Evolutionary conservation across 2,888 invertebrate species (phyloP).

Genomic region (Orgyia antiqua): DNA sequence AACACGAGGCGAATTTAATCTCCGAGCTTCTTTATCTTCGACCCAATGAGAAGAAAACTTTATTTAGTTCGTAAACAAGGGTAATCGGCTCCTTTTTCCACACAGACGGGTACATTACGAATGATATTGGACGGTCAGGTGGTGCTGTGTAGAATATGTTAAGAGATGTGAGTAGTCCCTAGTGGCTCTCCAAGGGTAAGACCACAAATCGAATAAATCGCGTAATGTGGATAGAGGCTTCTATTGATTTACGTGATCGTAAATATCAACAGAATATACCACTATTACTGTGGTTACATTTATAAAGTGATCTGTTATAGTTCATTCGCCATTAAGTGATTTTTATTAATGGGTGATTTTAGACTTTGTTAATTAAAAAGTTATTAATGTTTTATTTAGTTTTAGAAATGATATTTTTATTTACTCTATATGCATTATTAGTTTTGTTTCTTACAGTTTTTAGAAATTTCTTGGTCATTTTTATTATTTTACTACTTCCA

Average conservation of each 20-base stretch:
- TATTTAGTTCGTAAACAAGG: slow-evolving; percentile 71
- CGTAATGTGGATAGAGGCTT: slow-evolving; percentile 30
- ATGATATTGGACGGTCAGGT: slow-evolving; percentile 59
- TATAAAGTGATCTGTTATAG: slow-evolving; percentile 17
- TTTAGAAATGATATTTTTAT: too few relatives aligned
- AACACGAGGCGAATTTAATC: slow-evolving; percentile 70
- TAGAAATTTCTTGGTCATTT: too few relatives aligned
- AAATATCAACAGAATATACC: slow-evolving; percentile 30
- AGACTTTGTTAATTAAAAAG: background rate
- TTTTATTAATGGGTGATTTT: too few relatives aligned
- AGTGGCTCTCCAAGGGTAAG: slow-evolving; percentile 23
- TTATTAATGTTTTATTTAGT: background rate
- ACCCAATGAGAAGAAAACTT: slow-evolving; percentile 70
- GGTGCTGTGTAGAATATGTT: slow-evolving; percentile 57
- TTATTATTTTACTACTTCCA: too few relatives aligned
- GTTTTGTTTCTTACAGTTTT: too few relatives aligned
- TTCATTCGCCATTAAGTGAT: too few relatives aligned
- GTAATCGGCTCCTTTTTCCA: slow-evolving; percentile 60
- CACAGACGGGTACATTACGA: slow-evolving; percentile 43
- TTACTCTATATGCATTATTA: too few relatives aligned
- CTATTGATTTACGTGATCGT: slow-evolving; percentile 39
- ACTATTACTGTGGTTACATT: slow-evolving; percentile 23
- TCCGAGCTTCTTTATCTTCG: slow-evolving; percentile 59
- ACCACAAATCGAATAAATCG: slow-evolving; percentile 43
- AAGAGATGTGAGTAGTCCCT: slow-evolving; percentile 31